phyloP scores from a whole-genome alignment of 2,113 vertebrate genomes.

The Ptilonorhynchus violaceus region DNA sequence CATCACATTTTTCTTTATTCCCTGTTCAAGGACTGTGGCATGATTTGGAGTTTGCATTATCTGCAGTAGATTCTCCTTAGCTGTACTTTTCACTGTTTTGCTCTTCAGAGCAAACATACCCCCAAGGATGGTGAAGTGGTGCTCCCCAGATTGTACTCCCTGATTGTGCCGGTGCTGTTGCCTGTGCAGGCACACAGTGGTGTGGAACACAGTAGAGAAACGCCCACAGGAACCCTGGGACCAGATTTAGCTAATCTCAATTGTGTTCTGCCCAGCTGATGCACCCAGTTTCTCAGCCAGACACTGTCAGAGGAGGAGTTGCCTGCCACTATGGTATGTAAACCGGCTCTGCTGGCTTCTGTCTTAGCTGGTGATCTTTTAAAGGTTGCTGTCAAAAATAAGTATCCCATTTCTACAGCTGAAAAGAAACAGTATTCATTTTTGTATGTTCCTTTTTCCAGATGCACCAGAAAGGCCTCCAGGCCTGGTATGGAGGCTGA shows the following conservation, averaged over 20 bases:
- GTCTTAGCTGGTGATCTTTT: neutral
- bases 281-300: neutral
- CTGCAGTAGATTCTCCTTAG: neutral
- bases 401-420: neutral
- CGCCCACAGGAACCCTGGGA: neutral
- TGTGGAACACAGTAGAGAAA: neutral
- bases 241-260: neutral
- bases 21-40: neutral
- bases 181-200: neutral
- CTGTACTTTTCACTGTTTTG: neutral
- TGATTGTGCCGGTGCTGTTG: neutral
- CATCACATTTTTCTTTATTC: neutral
- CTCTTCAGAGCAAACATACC: neutral
- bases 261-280: neutral
- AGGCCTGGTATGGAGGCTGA: neutral
- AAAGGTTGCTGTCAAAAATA: neutral
- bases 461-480: neutral
- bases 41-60: neutral
- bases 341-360: neutral
- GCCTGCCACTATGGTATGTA: neutral
- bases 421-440: neutral
- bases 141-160: neutral
- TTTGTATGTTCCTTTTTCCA: neutral
- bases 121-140: neutral
- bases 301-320: neutral